A percentile compares a stretch with the other conserved stretches of the same genome.
Conservation (phyloP, 2,113 vertebrate genomes). For the Pollachius pollachius region DNA sequence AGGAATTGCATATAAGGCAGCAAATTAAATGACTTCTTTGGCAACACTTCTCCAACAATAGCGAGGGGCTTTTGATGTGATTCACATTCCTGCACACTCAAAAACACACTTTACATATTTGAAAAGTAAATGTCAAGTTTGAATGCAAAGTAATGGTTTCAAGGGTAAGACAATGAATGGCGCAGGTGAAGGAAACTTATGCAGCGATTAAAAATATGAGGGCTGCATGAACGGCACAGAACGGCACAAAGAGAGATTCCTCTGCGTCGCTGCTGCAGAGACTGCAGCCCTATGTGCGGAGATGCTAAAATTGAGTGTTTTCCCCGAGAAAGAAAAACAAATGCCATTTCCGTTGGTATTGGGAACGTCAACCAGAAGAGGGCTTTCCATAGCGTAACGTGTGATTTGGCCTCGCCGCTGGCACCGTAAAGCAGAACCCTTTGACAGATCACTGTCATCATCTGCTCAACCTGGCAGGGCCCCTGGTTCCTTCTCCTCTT, state of each 20-base stretch:
- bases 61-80: neutral
- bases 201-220: too few species aligned
- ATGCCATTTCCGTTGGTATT: neutral
- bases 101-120: neutral
- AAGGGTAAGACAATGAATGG: neutral
- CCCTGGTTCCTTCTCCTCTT: slow-evolving; percentile 25
- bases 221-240: too few species aligned
- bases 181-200: too few species aligned
- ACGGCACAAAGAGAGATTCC: too few species aligned
- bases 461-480: slow-evolving; percentile 12
- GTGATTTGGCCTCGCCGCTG: slow-evolving; percentile 34
- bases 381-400: slow-evolving; percentile 26
- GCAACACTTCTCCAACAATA: slow-evolving; percentile 1
- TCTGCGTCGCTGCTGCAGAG: too few species aligned
- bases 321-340: neutral
- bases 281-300: neutral
- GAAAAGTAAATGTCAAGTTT: neutral
- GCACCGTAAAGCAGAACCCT: slow-evolving; percentile 14
- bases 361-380: slow-evolving; percentile 20
- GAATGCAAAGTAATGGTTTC: neutral
- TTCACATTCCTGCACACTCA: neutral
- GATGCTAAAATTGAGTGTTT: neutral
- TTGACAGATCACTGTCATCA: slow-evolving; percentile 30
- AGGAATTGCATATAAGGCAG: neutral
- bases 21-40: slow-evolving; percentile 1